Evolutionary conservation across 2,888 invertebrate species (phyloP).

Genomic region (Dichetophora obliterata): DNA sequence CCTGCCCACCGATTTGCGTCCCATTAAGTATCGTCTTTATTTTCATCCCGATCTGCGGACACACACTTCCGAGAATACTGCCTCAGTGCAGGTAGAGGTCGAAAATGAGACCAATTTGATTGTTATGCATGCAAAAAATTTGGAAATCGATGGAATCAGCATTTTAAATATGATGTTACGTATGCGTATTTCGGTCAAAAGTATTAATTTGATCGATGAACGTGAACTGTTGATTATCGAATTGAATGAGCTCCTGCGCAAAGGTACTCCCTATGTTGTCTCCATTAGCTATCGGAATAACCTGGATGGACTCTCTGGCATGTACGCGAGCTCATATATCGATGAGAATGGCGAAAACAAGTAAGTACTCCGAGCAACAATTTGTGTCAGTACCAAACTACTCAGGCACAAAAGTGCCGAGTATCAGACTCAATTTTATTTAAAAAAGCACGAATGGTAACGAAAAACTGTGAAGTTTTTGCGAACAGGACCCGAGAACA

Average conservation of each 20-base stretch:
- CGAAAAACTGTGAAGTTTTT: too few relatives aligned
- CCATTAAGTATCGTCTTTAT: slow-evolving; percentile 59
- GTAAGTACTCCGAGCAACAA: too few relatives aligned
- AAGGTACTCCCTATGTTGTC: slow-evolving; percentile 71
- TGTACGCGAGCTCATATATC: slow-evolving; percentile 78
- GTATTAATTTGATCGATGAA: slow-evolving; percentile 56
- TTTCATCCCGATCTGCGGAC: slow-evolving; percentile 56
- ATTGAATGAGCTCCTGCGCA: slow-evolving; percentile 61
- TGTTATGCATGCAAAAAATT: slow-evolving; percentile 60
- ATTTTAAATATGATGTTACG: slow-evolving; percentile 62
- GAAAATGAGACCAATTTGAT: slow-evolving; percentile 57
- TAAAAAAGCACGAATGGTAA: too few relatives aligned
- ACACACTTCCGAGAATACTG: slow-evolving; percentile 57
- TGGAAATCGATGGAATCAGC: slow-evolving; percentile 58
- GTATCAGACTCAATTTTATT: too few relatives aligned
- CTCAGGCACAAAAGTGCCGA: too few relatives aligned
- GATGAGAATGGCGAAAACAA: slow-evolving; percentile 64
- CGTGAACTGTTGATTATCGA: slow-evolving; percentile 70
- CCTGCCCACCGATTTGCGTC: slow-evolving; percentile 57
- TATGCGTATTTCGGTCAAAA: slow-evolving; percentile 61
- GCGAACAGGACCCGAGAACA: too few relatives aligned
- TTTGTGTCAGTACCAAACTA: too few relatives aligned
- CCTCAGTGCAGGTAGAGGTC: slow-evolving; percentile 61
- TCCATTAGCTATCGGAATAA: slow-evolving; percentile 76
- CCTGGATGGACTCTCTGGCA: slow-evolving; percentile 78